Evolutionary conservation across 1,140 invertebrate species (phyloP).

Genomic region (Trigoniulus corallinus): DNA sequence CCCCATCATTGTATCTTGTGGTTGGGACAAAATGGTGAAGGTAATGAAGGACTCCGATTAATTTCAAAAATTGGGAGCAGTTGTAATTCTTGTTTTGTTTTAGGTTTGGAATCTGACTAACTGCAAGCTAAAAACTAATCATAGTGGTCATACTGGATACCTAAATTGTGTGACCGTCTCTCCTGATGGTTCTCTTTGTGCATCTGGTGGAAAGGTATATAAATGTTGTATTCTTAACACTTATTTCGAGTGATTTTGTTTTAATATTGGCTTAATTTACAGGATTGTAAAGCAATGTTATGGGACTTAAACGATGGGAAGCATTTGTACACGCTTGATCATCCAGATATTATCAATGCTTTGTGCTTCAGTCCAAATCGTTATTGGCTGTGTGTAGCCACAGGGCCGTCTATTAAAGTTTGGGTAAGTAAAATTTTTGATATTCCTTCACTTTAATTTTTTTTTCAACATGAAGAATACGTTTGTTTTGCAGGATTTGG

Average conservation of each 20-base stretch:
- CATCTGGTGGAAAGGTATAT: constrained; percentile 86
- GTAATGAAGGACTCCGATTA: constrained; percentile 26
- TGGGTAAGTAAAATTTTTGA: constrained; percentile 67
- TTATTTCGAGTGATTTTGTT: background rate
- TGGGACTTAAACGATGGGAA: constrained; percentile 99
- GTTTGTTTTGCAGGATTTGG: constrained; percentile 58
- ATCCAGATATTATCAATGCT: constrained; percentile 95
- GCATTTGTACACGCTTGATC: constrained; percentile 95
- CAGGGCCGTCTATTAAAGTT: constrained; percentile 95
- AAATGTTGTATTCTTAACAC: background rate
- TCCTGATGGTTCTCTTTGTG: constrained; percentile 97
- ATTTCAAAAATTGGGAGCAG: background rate
- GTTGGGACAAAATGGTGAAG: constrained; percentile 98
- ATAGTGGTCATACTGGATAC: constrained; percentile 91
- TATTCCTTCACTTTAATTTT: constrained; percentile 6
- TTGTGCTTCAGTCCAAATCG: constrained; percentile 98
- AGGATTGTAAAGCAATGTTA: constrained; percentile 97
- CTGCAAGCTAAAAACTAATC: constrained; percentile 97
- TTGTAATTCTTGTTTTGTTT: no score
- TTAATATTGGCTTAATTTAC: constrained; percentile 10
- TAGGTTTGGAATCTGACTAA: constrained; percentile 99
- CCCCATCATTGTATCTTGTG: constrained; percentile 96
- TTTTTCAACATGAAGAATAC: no score
- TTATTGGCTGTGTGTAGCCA: constrained; percentile 99
- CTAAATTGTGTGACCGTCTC: constrained; percentile 98